Evolutionary conservation across 53 echinoderm and acorn worm species (phyloP).

Genomic region (Paracentrotus lividus): DNA sequence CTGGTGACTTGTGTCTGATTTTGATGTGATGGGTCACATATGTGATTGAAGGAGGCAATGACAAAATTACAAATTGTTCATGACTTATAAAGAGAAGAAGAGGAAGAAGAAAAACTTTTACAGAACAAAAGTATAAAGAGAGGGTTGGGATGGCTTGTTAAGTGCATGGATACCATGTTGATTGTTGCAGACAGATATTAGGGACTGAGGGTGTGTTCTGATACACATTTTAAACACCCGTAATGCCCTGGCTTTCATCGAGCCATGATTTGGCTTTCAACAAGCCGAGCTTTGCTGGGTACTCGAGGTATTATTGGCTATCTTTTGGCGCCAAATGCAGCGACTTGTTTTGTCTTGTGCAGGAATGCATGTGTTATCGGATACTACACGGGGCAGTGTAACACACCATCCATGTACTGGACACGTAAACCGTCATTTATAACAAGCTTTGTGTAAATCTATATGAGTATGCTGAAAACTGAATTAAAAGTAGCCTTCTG

Average conservation of each 20-base stretch:
- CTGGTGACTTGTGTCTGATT: no score
- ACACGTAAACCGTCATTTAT: not conserved
- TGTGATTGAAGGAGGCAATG: no score
- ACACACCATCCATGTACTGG: not conserved
- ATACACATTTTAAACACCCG: conserved; percentile 18
- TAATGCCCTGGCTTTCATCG: conserved; percentile 51
- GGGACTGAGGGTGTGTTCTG: not conserved
- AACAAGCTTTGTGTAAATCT: not conserved
- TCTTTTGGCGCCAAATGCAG: conserved; percentile 49
- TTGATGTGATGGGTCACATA: no score
- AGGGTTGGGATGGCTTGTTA: not conserved
- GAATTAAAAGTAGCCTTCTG: not conserved
- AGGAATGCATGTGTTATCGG: not conserved
- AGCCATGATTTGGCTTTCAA: conserved; percentile 35
- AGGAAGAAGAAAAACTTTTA: no score
- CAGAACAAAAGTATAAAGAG: not conserved
- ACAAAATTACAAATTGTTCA: no score
- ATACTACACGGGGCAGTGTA: not conserved
- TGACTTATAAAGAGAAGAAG: no score
- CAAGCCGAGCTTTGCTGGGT: conserved; percentile 22
- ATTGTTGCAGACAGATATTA: not conserved
- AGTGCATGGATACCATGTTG: not conserved
- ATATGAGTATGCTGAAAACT: not conserved
- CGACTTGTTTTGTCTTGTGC: conserved; percentile 25
- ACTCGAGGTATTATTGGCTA: conserved; percentile 47